Evolutionary conservation across 2,888 invertebrate genomes (phyloP), one percentile per base, ranked within the genome.

Genomic region (Rosalia funebris): DNA sequence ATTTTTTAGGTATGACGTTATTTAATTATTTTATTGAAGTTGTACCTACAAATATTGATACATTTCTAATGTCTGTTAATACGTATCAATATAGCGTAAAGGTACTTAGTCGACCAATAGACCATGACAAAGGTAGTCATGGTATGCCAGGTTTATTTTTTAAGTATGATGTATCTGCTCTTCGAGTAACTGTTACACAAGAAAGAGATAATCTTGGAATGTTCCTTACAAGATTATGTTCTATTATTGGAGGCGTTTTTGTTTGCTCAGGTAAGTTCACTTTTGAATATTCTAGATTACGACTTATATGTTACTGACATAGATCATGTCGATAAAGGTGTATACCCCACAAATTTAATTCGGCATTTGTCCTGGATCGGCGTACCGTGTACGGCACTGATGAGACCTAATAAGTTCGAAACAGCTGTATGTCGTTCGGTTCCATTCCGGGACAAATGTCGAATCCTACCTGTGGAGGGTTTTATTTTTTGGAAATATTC

Each of bases 51-150:
- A 92, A 93, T 76, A 91, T 98, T n/a, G 87, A 91, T 66, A 91
- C 91, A 1, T 85, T 91, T 37, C 84, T 93, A 73, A 88, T 87
- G 34, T 84, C 87, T 1, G 86, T 90, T 20, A 89, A 89, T 72
- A 92, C 96, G 0, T 98, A 90, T 77, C 98, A 98, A 79, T 98
- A 96, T 80, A 92, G 97, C 9, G 96, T 96, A 0, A 96, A 96
- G 72, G 95, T 96, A 75, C 84, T 96, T 76, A 88, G 89, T 71
- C 85, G 97, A 67, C 90, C 91, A 1, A 90, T 97, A 78, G 83
- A 88, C 73, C 86, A 88, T 55, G 81, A 82, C 19, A 85, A 86
- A 76, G 96, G 95, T 17, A 95, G 95, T 11, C 96, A 96, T 76
- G 97, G 97, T 0, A 90, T 94, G 14, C 94, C 97, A 0, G 98